Base-by-base conservation (phyloP, 2,797 vertebrate species). In the Onychomys arenicola region DNA sequence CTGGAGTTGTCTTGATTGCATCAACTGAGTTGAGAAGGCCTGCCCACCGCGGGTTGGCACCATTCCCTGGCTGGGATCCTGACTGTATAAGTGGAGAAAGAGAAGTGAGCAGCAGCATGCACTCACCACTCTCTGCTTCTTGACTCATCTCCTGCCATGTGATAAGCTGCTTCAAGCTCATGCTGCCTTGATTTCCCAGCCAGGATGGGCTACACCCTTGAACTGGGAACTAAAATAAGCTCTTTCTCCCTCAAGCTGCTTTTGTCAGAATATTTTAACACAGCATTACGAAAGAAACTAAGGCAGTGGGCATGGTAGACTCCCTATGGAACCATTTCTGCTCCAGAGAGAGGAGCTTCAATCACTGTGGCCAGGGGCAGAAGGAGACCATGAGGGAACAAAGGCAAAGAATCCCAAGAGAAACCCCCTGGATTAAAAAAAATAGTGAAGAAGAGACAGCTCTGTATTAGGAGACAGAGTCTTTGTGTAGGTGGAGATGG, bases 361-460 rank as follows among this genome's bases (percentile, higher is more conserved):
- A 34, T 4, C 3, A 2, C 43, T 27, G 6, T 7, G 40, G 23
- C 6, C 34, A 46, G 9, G 0, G 0, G 1, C 14, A 13, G 23
- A 40, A 27, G 65, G n/a, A 84, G 86, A 69, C 80, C 32, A 40
- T 76, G 32, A 65, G 65, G 25, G 46, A 69, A 75, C 6, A 14
- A 13, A 6, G 6, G 32, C 27, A 65, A 63, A 71, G 13, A 17
- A 84, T 43, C 25, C 67, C 65, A 88, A 52, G 2, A 55, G 27
- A 82, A 90, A 71, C 63, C 0, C 13, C 5, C 25, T 11, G 16
- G 29, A 32, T 63, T 17, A 46, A 23, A 82, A 55, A 80, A 46
- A 49, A 43, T 27, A 93, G 23, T 55, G 52, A 80, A 40, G 49
- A 80, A 75, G 65, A 37, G 65, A 61, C 0, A 81, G 14, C 0